A percentile compares a stretch with the other conserved stretches of the same genome.
Evolutionary conservation across 2,113 vertebrate genomes (phyloP).

Genomic region (Grammomys dolichurus): DNA sequence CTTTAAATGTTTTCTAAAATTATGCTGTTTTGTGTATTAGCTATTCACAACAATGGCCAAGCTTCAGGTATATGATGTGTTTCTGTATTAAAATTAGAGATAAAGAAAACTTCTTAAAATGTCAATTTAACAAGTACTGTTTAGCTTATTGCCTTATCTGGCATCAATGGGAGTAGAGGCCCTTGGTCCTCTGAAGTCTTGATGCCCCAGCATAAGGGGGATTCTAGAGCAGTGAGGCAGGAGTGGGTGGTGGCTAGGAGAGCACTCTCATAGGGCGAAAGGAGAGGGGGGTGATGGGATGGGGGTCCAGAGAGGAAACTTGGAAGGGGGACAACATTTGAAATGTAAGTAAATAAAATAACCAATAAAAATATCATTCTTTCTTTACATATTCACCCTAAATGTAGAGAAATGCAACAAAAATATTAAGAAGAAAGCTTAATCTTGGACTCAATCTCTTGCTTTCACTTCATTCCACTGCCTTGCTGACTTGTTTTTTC

Average conservation of each 20-base stretch:
- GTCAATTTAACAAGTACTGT: background rate
- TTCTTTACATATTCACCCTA: background rate
- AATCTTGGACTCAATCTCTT: background rate
- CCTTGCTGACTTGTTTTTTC: background rate
- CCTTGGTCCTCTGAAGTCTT: no score
- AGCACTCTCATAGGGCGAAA: no score
- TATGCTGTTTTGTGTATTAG: background rate
- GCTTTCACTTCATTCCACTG: background rate
- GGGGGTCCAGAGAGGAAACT: no score
- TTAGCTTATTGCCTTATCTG: background rate
- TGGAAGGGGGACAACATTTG: no score
- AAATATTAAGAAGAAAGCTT: background rate
- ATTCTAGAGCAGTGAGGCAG: no score
- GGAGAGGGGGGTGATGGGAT: no score
- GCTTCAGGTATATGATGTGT: background rate
- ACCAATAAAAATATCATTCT: background rate
- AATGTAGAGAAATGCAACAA: background rate
- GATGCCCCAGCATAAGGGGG: no score
- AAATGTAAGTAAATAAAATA: no score
- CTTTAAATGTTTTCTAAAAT: background rate
- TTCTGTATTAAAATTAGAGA: background rate
- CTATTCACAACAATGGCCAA: background rate
- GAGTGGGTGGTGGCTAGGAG: no score
- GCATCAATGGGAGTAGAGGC: no score
- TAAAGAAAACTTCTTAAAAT: conserved; percentile 29